Evolutionary conservation across 2,888 invertebrate genomes (phyloP), one percentile per base, ranked within the genome.

Genomic region (Drosophila ezoana): DNA sequence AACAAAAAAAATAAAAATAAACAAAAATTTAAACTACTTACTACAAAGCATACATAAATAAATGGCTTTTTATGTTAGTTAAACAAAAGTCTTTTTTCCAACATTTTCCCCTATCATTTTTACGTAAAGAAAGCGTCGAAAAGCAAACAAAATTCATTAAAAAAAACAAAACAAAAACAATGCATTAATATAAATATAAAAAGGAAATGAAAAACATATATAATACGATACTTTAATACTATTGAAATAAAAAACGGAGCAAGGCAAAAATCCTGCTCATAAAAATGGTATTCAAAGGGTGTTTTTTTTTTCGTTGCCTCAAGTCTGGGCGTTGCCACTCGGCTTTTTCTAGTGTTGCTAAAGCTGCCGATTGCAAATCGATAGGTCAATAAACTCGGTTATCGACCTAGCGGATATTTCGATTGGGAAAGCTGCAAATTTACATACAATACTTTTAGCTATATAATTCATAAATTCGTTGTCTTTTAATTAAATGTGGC

Each of bases 151-250:
- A 65, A 33, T 76, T 71, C 66, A 74, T 71, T 45, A 62, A 64
- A 43, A 41, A 43, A 52, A 66, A 58, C 44, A 53, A 43, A 56
- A 66, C 58, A 48, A 53, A 66, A 66, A 76, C 65, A 81, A 72
- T 69, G 76, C 81, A 84, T 84, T 81, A 81, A 72, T 79, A 81
- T 81, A 66, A 62, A 76, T 40, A 73, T 65, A 67, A 62, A 35
- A 56, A 74, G 65, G 72, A 70, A 60, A 61, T 70, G 63, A 79
- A 72, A 78, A 77, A 76, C 58, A 87, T 77, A 83, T 83, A 84
- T 86, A 84, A 88, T 80, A 88, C 88, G 81, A 88, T 89, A 89
- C 85, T 89, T 88, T 87, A 88, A 88, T 89, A 89, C 89, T 90
- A 89, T 90, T 90, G 78, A 89, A 85, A 85, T 81, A 81, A 82